These are phyloP conservation scores for Tipula lateralis DNA, from an alignment of 2,888 invertebrate genomes.

Conservation along the genomic window DNA sequence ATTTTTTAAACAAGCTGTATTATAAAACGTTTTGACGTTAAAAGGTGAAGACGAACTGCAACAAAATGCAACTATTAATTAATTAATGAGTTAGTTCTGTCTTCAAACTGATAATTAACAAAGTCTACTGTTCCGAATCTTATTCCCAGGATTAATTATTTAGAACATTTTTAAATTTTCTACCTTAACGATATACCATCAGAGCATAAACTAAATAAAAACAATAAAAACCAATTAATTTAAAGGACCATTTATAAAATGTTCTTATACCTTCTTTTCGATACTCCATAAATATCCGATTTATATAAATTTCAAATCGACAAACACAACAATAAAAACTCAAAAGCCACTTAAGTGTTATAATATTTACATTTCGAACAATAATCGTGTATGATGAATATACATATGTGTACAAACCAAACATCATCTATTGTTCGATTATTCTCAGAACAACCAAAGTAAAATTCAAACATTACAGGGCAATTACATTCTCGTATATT, in stretches of 20 bases:
- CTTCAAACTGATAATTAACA: too few species aligned
- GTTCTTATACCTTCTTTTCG: background rate
- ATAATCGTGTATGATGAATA: background rate
- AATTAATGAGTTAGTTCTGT: too few species aligned
- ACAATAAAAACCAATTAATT: conserved; percentile 4
- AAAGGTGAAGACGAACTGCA: too few species aligned
- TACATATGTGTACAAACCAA: too few species aligned
- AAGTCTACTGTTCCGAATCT: too few species aligned
- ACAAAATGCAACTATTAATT: too few species aligned
- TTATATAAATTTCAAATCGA: background rate
- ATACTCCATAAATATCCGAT: background rate
- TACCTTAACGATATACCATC: too few species aligned
- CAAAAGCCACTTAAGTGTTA: background rate
- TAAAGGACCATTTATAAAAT: background rate
- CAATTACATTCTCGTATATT: background rate
- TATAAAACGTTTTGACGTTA: too few species aligned
- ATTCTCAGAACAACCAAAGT: background rate
- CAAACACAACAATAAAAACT: background rate
- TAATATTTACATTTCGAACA: background rate
- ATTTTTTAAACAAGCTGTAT: too few species aligned
- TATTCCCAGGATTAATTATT: too few species aligned
- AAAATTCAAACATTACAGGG: background rate
- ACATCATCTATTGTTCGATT: background rate
- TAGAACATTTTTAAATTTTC: too few species aligned
- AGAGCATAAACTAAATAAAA: background rate